Evolutionary conservation across 23 tunicate genomes (phyloP).

Genomic region (Phallusia fumigata): DNA sequence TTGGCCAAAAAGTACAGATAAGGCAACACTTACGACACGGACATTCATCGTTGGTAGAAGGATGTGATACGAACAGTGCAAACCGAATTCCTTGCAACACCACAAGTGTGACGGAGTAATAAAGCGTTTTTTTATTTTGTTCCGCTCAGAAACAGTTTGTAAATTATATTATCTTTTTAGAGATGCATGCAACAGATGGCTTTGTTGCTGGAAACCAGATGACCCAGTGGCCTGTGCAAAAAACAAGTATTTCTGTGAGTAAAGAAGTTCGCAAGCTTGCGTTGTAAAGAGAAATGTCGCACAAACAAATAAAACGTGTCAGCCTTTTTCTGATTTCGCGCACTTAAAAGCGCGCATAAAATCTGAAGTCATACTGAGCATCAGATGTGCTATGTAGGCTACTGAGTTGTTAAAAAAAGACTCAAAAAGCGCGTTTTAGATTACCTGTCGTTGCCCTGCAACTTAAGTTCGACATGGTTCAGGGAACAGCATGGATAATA

Average conservation of each 20-base stretch:
- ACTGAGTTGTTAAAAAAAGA: background rate
- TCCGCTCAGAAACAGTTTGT: too few relatives aligned
- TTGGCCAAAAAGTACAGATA: background rate
- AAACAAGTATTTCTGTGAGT: slow-evolving; percentile 34
- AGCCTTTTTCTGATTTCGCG: background rate
- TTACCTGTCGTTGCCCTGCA: background rate
- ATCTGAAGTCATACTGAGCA: background rate
- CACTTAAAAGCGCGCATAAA: background rate
- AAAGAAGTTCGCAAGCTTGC: background rate
- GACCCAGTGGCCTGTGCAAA: slow-evolving; percentile 36
- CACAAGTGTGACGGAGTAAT: background rate
- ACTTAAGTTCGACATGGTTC: background rate
- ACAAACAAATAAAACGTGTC: background rate
- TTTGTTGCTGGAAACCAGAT: slow-evolving; percentile 58
- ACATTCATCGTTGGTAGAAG: background rate
- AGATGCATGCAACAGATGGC: slow-evolving; percentile 38
- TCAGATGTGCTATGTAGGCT: background rate
- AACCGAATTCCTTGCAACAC: slow-evolving; percentile 1
- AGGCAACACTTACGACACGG: background rate
- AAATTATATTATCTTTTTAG: too few relatives aligned
- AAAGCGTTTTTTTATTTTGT: too few relatives aligned
- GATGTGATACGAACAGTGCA: background rate
- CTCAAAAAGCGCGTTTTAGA: too few relatives aligned
- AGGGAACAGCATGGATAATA: slow-evolving; percentile 48
- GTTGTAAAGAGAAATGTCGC: background rate